These are phyloP conservation scores for Neodiprion fabricii DNA, from an alignment of 1,140 invertebrate species.

Conservation along the genomic window DNA sequence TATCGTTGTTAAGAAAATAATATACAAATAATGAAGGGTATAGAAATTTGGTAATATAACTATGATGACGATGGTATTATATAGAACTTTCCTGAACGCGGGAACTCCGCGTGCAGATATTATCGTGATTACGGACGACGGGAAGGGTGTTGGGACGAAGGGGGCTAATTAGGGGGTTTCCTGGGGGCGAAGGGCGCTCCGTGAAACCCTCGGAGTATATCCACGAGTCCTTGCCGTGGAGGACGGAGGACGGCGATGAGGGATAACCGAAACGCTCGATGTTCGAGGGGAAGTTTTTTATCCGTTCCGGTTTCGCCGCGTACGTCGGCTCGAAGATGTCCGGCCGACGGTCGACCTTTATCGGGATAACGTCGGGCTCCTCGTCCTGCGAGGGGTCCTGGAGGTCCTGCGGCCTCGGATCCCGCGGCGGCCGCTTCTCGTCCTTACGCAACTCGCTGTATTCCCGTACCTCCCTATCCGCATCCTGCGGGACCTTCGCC, in stretches of 20 bases:
- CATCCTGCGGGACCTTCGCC: conserved; percentile 39
- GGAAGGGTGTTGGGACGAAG: conserved; percentile 47
- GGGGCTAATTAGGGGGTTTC: conserved; percentile 26
- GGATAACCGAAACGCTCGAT: conserved; percentile 32
- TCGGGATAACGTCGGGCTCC: conserved; percentile 48
- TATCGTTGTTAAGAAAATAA: too few species aligned
- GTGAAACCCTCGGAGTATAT: conserved; percentile 44
- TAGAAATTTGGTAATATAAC: background rate
- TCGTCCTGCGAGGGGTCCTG: conserved; percentile 42
- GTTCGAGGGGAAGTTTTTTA: conserved; percentile 37
- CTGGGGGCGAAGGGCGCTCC: conserved; percentile 21
- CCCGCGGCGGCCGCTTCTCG: conserved; percentile 7
- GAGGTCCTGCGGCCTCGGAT: background rate
- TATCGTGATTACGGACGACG: conserved; percentile 47
- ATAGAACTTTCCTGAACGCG: conserved; percentile 55
- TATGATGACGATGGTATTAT: conserved; percentile 31
- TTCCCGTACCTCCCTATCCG: conserved; percentile 32
- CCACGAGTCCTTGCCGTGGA: conserved; percentile 35
- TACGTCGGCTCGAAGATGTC: conserved; percentile 46
- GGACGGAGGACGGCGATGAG: conserved; percentile 24
- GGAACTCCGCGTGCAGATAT: conserved; percentile 50
- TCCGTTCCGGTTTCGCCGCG: conserved; percentile 31
- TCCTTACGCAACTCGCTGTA: background rate
- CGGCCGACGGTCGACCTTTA: conserved; percentile 38
- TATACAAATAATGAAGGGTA: background rate